These are phyloP conservation scores for Mixornis gularis DNA, from an alignment of 2,113 vertebrate genomes.

Conservation along the genomic window DNA sequence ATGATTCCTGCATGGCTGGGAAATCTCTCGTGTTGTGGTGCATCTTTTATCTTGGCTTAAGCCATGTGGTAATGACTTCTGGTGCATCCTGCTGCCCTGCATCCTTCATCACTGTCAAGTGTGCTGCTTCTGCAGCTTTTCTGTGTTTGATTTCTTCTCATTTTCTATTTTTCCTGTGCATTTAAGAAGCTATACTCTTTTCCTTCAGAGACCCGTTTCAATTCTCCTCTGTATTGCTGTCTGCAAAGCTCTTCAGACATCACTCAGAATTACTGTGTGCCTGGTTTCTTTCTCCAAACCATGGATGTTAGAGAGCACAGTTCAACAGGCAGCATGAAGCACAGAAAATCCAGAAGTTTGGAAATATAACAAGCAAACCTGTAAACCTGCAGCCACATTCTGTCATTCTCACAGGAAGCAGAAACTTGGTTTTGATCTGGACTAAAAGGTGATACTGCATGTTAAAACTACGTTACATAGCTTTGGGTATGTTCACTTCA, in stretches of 20 bases:
- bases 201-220: neutral
- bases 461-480: neutral
- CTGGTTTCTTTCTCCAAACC: neutral
- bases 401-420: neutral
- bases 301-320: neutral
- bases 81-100: neutral
- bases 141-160: neutral
- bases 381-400: neutral
- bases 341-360: neutral
- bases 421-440: neutral
- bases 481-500: neutral
- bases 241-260: neutral
- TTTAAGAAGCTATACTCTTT: neutral
- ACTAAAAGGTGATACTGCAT: neutral
- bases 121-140: neutral
- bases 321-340: neutral
- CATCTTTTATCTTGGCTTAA: neutral
- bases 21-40: neutral
- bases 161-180: neutral
- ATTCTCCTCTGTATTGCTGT: neutral
- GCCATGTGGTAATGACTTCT: neutral
- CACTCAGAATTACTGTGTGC: neutral
- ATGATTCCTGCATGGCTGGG: neutral
- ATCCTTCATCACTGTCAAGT: neutral
- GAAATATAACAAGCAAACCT: neutral